Evolutionary conservation across 2,113 vertebrate species (phyloP).

Genomic region (Parotia lawesii): DNA sequence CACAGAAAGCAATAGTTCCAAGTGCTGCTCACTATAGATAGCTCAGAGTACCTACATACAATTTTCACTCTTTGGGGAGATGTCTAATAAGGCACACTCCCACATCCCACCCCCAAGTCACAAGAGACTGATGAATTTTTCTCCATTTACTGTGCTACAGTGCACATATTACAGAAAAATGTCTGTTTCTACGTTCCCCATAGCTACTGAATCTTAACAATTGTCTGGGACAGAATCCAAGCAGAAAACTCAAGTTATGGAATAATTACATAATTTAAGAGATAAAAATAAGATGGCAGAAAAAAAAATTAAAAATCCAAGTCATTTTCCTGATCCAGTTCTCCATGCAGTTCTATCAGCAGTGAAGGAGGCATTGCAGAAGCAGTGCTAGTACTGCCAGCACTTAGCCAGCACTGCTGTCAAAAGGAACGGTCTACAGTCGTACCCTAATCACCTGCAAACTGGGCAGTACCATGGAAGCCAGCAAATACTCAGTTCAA

Average conservation of each 20-base stretch:
- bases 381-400: not conserved
- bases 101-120: conserved; percentile 17
- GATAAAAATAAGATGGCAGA: conserved; percentile 28
- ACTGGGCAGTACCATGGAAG: not conserved
- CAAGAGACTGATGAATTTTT: conserved; percentile 27
- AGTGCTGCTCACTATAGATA: conserved; percentile 14
- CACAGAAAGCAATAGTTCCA: conserved; percentile 27
- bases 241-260: conserved; percentile 44
- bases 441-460: not conserved
- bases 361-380: not conserved
- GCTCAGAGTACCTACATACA: conserved; percentile 6
- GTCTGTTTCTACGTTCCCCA: not conserved
- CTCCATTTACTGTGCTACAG: conserved; percentile 10
- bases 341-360: not conserved
- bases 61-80: conserved; percentile 31
- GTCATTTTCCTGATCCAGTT: not conserved
- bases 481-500: not conserved
- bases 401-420: not conserved
- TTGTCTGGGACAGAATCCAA: conserved; percentile 41
- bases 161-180: not conserved
- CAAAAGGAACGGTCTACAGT: not conserved
- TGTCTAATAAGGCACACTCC: conserved; percentile 41
- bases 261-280: conserved; percentile 52
- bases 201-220: conserved; percentile 34
- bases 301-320: not conserved